These are phyloP conservation scores for Sebastes oblongus DNA, from an alignment of 2,797 vertebrate genomes.

Conservation along the genomic window DNA sequence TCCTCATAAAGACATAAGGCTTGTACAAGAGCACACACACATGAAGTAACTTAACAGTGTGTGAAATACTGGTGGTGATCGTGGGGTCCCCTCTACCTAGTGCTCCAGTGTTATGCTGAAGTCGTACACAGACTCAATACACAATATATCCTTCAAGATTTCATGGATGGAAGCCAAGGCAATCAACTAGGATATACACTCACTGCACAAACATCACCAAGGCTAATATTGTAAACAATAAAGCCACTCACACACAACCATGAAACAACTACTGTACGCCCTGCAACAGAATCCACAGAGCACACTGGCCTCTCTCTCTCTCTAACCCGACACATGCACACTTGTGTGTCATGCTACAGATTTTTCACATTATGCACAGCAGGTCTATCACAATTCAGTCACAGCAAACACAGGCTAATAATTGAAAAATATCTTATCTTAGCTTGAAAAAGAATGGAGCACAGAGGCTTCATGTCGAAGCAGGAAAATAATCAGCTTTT, in stretches of 20 bases:
- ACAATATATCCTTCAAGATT: not conserved
- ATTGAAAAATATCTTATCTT: no score
- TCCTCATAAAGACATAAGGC: not conserved
- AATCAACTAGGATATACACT: not conserved
- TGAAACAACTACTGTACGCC: not conserved
- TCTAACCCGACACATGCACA: not conserved
- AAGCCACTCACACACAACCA: not conserved
- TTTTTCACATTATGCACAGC: no score
- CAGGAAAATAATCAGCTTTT: no score
- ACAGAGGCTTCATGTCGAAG: no score
- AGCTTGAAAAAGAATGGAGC: no score
- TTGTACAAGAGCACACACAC: not conserved
- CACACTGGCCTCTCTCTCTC: not conserved
- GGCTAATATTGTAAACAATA: not conserved
- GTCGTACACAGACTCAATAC: not conserved
- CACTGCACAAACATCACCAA: not conserved
- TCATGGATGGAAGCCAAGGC: not conserved
- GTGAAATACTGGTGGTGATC: not conserved
- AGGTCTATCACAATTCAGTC: no score
- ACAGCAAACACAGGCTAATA: no score
- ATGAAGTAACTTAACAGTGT: not conserved
- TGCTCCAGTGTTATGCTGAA: not conserved
- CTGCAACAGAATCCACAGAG: no score
- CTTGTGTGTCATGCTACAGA: no score
- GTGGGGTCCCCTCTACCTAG: fast-evolving